Evolutionary conservation across 2,888 invertebrate species (phyloP).

Genomic region (Ophion ventricosus): DNA sequence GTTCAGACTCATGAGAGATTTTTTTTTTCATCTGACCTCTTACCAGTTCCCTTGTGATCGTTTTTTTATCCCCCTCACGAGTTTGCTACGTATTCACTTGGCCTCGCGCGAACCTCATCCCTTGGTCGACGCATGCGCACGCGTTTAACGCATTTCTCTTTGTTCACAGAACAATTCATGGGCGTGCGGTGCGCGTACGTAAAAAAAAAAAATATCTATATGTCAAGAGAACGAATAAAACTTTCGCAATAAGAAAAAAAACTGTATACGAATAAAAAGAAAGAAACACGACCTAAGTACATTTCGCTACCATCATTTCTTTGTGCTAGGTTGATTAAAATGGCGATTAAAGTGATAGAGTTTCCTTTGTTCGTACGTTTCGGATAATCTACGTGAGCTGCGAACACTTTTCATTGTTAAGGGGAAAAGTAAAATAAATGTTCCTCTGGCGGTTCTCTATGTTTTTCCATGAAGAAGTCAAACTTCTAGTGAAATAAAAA

Average conservation of each 20-base stretch:
- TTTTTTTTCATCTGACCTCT: constrained; percentile 22
- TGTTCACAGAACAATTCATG: not conserved
- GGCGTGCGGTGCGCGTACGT: not conserved
- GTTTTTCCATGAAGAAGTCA: no score
- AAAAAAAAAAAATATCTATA: not conserved
- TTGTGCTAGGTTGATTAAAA: not conserved
- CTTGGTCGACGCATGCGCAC: not conserved
- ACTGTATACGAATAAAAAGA: not conserved
- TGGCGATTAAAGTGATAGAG: no score
- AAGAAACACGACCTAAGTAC: not conserved
- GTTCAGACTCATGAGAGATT: constrained; percentile 15
- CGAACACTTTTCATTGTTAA: no score
- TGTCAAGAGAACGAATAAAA: not conserved
- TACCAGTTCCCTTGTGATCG: constrained; percentile 8
- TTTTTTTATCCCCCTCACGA: constrained; percentile 12
- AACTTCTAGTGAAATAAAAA: no score
- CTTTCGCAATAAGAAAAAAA: constrained; percentile 1
- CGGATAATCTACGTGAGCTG: no score
- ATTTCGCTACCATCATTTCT: not conserved
- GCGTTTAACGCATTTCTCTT: constrained; percentile 16
- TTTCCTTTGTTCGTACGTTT: no score
- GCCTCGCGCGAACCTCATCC: not conserved
- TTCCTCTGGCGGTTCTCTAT: no score
- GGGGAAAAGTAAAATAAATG: no score
- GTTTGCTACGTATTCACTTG: constrained; percentile 17